A percentile compares a stretch with the other conserved stretches of the same genome.
These are phyloP conservation scores for Gymnopithys bicolor DNA, from an alignment of 2,797 vertebrate species.

Conservation along the genomic window DNA sequence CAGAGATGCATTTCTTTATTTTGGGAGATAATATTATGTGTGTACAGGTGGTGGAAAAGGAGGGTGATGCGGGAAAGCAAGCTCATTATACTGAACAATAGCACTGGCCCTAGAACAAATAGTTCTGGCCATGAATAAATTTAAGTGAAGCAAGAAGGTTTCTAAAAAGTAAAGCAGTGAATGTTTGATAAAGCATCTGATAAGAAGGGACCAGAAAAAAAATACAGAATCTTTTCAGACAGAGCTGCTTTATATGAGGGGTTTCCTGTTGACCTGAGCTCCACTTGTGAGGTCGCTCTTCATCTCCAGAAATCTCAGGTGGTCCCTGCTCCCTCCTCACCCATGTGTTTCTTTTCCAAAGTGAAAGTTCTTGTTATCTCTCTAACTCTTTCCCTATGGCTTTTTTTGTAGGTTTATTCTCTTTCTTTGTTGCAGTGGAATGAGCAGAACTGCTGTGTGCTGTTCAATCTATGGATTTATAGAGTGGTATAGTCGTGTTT, in stretches of 20 bases:
- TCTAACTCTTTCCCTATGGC: background rate
- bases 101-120: background rate
- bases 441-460: background rate
- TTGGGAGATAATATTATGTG: background rate
- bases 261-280: background rate
- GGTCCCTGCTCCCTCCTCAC: background rate
- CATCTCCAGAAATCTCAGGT: background rate
- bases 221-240: background rate
- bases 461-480: background rate
- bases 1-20: background rate
- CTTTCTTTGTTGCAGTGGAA: background rate
- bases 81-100: constrained; percentile 6
- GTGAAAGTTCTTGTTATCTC: background rate
- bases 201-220: background rate
- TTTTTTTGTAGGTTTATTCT: background rate
- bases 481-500: background rate
- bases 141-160: background rate
- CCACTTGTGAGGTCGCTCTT: background rate
- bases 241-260: background rate
- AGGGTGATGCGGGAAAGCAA: background rate
- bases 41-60: background rate
- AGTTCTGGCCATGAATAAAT: background rate
- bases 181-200: background rate
- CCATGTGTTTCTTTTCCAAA: background rate
- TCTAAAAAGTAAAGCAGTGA: background rate